These are phyloP conservation scores for Halictus rubicundus DNA, from an alignment of 1,140 invertebrate species.

Conservation along the genomic window DNA sequence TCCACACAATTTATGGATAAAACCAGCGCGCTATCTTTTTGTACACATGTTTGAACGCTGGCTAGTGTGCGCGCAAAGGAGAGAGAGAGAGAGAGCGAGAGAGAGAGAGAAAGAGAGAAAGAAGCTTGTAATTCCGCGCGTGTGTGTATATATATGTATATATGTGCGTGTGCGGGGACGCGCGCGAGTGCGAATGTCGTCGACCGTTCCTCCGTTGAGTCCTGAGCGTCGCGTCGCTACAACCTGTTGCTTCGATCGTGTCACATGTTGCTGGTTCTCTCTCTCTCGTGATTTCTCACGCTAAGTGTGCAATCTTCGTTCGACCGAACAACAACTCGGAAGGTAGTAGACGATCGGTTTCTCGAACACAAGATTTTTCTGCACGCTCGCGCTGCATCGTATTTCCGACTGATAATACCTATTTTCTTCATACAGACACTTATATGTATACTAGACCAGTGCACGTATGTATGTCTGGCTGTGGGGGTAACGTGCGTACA, in stretches of 20 bases:
- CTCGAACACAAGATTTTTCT: neutral
- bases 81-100: neutral
- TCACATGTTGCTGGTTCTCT: slow-evolving; percentile 9
- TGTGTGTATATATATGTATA: too few relatives aligned
- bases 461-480: neutral
- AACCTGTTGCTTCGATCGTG: slow-evolving; percentile 57
- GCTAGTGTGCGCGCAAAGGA: neutral
- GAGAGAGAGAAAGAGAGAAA: too few relatives aligned
- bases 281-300: neutral
- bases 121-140: too few relatives aligned
- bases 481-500: neutral
- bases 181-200: slow-evolving; percentile 50
- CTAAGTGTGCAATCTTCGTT: neutral
- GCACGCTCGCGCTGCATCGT: neutral
- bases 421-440: neutral
- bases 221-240: slow-evolving; percentile 56
- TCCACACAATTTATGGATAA: slow-evolving; percentile 28
- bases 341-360: neutral
- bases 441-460: neutral
- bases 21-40: slow-evolving; percentile 3
- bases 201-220: slow-evolving; percentile 64
- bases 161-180: neutral
- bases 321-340: neutral
- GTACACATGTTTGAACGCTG: neutral
- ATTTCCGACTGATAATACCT: neutral